Conservation (phyloP, 2,888 invertebrate species). For the Drosophila neonasuta region DNA sequence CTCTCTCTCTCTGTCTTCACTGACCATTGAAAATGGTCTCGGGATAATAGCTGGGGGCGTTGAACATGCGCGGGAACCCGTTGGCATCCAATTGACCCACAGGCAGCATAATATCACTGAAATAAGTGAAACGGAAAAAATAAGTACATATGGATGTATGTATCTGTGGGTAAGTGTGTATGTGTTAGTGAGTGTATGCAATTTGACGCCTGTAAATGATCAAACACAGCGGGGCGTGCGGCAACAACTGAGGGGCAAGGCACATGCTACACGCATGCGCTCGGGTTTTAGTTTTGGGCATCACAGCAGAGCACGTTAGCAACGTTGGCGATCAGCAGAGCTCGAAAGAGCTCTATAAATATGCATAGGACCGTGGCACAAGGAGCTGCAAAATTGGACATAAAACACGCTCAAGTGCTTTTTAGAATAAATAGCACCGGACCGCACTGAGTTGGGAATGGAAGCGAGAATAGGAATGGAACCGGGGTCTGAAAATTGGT, state of each 20-base stretch:
- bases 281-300: constrained; percentile 37
- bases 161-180: constrained; percentile 25
- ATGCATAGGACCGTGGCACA: constrained; percentile 62
- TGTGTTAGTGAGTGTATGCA: constrained; percentile 55
- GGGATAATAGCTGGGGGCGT: constrained; percentile 82
- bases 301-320: constrained; percentile 34
- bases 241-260: constrained; percentile 49
- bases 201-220: constrained; percentile 66
- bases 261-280: constrained; percentile 78
- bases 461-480: not conserved
- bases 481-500: constrained; percentile 1
- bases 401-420: constrained; percentile 79
- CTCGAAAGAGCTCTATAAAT: constrained; percentile 71
- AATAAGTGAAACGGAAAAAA: constrained; percentile 19
- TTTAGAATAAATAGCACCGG: constrained; percentile 49
- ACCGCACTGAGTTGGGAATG: constrained; percentile 29
- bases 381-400: constrained; percentile 71
- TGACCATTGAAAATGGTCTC: constrained; percentile 82
- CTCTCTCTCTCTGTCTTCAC: constrained; percentile 58
- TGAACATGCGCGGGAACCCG: constrained; percentile 82
- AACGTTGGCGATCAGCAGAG: constrained; percentile 62
- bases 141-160: constrained; percentile 13
- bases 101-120: constrained; percentile 81
- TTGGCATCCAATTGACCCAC: constrained; percentile 81
- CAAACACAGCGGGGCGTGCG: constrained; percentile 57